Evolutionary conservation across 1,140 invertebrate genomes (phyloP).

Genomic region (Tetramorium simillimum): DNA sequence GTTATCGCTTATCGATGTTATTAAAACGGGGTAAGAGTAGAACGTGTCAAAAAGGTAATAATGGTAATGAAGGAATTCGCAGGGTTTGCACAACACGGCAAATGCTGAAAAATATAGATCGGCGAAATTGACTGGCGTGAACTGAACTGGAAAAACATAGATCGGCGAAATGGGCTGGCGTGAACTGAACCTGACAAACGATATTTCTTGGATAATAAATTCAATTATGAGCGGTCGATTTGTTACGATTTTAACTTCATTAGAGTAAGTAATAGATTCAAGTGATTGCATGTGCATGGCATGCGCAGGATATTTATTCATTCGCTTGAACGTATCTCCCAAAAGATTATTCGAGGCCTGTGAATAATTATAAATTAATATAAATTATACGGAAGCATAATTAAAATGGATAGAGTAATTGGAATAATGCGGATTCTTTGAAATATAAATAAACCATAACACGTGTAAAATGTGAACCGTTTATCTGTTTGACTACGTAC

Average conservation of each 20-base stretch:
- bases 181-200: background rate
- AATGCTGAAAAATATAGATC: background rate
- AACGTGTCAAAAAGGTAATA: background rate
- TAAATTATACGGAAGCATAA: background rate
- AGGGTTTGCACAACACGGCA: background rate
- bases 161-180: no score
- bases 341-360: background rate
- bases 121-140: background rate
- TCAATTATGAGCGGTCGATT: background rate
- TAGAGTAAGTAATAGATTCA: background rate
- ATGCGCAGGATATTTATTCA: background rate
- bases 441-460: background rate
- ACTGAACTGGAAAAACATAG: background rate
- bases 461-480: background rate
- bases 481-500: background rate
- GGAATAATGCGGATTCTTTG: slow-evolving; percentile 9
- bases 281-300: background rate
- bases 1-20: background rate
- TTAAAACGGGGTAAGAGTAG: background rate
- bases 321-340: background rate
- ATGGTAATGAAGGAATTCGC: background rate
- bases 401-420: background rate
- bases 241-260: background rate
- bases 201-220: background rate
- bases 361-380: slow-evolving; percentile 4